Base-by-base conservation (phyloP, 2,888 invertebrate species). In the Helleia helle region DNA sequence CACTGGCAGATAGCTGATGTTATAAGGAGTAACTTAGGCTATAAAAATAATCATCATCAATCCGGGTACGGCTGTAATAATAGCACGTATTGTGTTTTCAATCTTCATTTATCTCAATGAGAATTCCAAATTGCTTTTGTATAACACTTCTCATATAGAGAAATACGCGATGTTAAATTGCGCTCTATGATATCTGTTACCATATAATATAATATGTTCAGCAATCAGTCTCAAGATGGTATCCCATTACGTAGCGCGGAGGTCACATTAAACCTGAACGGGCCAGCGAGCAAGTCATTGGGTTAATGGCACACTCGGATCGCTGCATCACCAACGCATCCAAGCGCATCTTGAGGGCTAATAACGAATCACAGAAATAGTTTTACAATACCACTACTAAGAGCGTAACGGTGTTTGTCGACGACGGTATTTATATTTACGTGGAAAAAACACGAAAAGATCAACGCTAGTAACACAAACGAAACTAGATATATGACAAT, bases 231-330 rank as follows among this genome's bases (percentile, higher is more conserved):
- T 11, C 12, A 37, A 18, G 26, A 36, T 40, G 43, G 27, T 52
- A 47, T 52, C 48, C 40, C 42, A 42, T 52, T 50, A 51, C 54
- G 42, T 43, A 37, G 49, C 46, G 49, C 45, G 47, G 47, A 44
- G 46, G 49, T 52, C 47, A 37, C 43, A 59, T 65, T 62, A 46
- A 31, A 62, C 42, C 58, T 59, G 65, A 64, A 66, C 66, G 70
- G 66, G 61, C 64, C 63, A 71, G 63, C 71, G 71, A 68, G 59
- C 76, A 71, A 74, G 76, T 73, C 77, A 80, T 68, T 80, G 67
- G 80, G 77, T 80, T 71, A 79, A 68, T 75, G 56, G 75, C 59
- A 73, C 74, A 66, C 53, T 59, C 69, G 69, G 71, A 67, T 65
- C 59, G 58, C 52, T 59, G 67, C 58, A 56, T 62, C 51, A 60